These are phyloP conservation scores for Cherax destructor DNA, from an alignment of 1,140 invertebrate species.

Conservation along the genomic window DNA sequence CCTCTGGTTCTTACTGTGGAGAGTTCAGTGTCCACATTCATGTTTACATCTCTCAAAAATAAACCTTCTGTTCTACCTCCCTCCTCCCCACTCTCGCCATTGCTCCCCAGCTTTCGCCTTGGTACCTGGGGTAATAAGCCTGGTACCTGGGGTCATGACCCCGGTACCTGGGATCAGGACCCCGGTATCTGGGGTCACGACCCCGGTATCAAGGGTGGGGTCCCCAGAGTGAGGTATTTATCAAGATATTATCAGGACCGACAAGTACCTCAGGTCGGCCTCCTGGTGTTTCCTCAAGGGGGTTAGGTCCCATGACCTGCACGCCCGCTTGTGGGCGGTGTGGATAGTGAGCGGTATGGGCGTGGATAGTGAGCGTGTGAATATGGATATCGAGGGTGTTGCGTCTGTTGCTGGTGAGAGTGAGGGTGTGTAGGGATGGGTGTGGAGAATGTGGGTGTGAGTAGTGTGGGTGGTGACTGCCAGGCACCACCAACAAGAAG, in stretches of 20 bases:
- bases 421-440: not conserved
- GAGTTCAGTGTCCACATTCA: not conserved
- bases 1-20: too few relatives aligned
- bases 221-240: conserved; percentile 16
- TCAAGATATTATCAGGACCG: conserved; percentile 21
- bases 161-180: not conserved
- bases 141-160: conserved; percentile 1
- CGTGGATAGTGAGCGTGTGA: too few relatives aligned
- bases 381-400: too few relatives aligned
- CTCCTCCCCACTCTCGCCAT: not conserved
- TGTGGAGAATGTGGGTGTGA: too few relatives aligned
- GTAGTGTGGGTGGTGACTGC: not conserved
- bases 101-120: too few relatives aligned
- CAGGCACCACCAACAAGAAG: too few relatives aligned
- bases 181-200: too few relatives aligned
- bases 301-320: not conserved
- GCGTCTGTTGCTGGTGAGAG: not conserved
- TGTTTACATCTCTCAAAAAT: not conserved
- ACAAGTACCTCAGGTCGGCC: conserved; percentile 13
- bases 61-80: too few relatives aligned
- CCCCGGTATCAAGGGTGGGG: not conserved
- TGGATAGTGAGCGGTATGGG: not conserved
- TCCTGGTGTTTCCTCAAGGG: not conserved
- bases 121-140: not conserved
- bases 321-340: not conserved